Percentiles rank a stretch among this genome's conserved stretches.
These are phyloP conservation scores for Drosophila albomicans DNA, from an alignment of 1,140 invertebrate genomes.

Conservation along the genomic window DNA sequence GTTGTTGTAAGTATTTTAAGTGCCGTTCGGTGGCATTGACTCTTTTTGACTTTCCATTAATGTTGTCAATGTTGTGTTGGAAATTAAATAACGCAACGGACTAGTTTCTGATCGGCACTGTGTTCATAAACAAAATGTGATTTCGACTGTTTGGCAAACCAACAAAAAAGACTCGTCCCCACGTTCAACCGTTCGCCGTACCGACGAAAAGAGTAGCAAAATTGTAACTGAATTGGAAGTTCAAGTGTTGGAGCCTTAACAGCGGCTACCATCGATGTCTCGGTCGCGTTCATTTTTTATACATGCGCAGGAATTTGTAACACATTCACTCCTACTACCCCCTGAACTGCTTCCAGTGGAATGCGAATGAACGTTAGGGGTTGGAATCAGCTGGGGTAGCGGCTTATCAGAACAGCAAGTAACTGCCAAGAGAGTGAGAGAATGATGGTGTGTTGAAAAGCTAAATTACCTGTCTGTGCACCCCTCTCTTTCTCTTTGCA, in stretches of 20 bases:
- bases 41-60: constrained; percentile 6
- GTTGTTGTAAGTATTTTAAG: not conserved
- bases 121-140: constrained; percentile 53
- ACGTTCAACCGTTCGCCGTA: constrained; percentile 66
- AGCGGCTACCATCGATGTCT: constrained; percentile 51
- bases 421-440: not conserved
- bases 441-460: constrained; percentile 30
- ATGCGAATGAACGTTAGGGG: constrained; percentile 18
- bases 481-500: not conserved
- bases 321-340: constrained; percentile 26
- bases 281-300: constrained; percentile 65
- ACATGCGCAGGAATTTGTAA: constrained; percentile 65
- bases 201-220: constrained; percentile 76
- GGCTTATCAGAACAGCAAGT: constrained; percentile 5
- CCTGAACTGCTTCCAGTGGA: constrained; percentile 50
- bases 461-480: not conserved
- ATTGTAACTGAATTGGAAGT: constrained; percentile 84
- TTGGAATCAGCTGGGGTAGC: constrained; percentile 26
- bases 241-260: constrained; percentile 79
- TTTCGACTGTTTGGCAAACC: constrained; percentile 40
- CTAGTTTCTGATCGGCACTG: constrained; percentile 19
- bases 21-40: constrained; percentile 18
- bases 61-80: not conserved
- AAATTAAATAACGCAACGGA: constrained; percentile 5
- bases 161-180: constrained; percentile 29